Evolutionary conservation across 2,113 vertebrate species (phyloP).

Genomic region (Montifringilla adamsi): DNA sequence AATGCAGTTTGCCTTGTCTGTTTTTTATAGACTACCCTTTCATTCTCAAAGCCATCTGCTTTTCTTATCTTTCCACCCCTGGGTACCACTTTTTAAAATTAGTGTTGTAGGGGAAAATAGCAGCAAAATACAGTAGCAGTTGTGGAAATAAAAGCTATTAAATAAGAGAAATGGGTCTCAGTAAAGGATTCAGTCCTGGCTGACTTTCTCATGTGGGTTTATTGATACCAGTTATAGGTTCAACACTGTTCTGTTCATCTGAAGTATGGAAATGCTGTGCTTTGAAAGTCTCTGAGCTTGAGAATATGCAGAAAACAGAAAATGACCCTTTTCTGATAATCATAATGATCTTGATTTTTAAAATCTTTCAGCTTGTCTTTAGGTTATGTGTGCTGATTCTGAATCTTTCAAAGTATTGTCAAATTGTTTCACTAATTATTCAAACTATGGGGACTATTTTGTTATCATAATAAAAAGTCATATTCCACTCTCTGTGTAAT

Average conservation of each 20-base stretch:
- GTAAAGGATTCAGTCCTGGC: not conserved
- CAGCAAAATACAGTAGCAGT: not conserved
- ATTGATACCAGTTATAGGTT: not conserved
- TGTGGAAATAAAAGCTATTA: not conserved
- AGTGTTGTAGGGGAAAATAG: not conserved
- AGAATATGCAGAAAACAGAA: not conserved
- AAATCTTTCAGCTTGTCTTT: not conserved
- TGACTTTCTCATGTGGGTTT: not conserved
- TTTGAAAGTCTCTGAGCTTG: not conserved
- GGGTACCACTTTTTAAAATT: not conserved
- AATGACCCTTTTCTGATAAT: not conserved
- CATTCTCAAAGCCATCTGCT: not conserved
- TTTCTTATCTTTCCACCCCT: not conserved
- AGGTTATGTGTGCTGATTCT: not conserved
- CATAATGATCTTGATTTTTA: not conserved
- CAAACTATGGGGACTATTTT: not conserved
- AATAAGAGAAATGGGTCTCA: not conserved
- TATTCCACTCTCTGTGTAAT: not conserved
- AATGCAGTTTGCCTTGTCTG: not conserved
- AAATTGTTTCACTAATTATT: not conserved
- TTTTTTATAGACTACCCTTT: not conserved
- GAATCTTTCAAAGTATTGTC: not conserved
- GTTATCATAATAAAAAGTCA: not conserved
- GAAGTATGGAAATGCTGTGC: not conserved
- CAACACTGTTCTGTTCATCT: not conserved